Conservation (phyloP, 2,888 invertebrate species). For the Troides aeacus region DNA sequence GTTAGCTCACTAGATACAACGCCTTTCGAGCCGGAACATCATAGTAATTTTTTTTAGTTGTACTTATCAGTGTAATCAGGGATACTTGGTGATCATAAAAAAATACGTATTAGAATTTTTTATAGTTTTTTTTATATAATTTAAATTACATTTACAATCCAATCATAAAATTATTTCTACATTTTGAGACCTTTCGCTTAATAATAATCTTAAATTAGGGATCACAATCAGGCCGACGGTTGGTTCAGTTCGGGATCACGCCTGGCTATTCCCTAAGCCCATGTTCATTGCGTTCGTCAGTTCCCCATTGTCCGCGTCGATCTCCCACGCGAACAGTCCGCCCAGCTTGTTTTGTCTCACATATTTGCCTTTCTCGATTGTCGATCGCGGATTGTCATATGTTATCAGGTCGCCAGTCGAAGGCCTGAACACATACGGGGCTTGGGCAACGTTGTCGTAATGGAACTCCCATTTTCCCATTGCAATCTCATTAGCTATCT, state of each 20-base stretch:
- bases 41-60: too few relatives aligned
- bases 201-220: conserved; percentile 38
- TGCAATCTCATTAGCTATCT: conserved; percentile 68
- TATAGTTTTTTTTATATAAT: conserved; percentile 23
- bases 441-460: conserved; percentile 70
- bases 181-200: conserved; percentile 49
- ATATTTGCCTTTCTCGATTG: conserved; percentile 73
- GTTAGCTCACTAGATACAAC: too few relatives aligned
- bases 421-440: conserved; percentile 70
- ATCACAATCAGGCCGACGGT: conserved; percentile 38
- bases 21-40: too few relatives aligned
- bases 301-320: conserved; percentile 74
- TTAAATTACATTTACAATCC: conserved; percentile 39
- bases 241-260: conserved; percentile 33
- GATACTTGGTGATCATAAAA: neutral
- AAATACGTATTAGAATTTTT: neutral
- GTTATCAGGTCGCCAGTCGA: conserved; percentile 69
- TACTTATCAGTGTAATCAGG: too few relatives aligned
- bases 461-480: conserved; percentile 70
- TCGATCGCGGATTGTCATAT: conserved; percentile 70
- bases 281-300: conserved; percentile 73
- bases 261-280: conserved; percentile 64
- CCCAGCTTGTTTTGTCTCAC: conserved; percentile 72
- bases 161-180: conserved; percentile 35
- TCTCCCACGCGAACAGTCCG: conserved; percentile 73